phyloP scores from a whole-genome alignment of 2,888 invertebrate species.

The Nomada goodeniana region DNA sequence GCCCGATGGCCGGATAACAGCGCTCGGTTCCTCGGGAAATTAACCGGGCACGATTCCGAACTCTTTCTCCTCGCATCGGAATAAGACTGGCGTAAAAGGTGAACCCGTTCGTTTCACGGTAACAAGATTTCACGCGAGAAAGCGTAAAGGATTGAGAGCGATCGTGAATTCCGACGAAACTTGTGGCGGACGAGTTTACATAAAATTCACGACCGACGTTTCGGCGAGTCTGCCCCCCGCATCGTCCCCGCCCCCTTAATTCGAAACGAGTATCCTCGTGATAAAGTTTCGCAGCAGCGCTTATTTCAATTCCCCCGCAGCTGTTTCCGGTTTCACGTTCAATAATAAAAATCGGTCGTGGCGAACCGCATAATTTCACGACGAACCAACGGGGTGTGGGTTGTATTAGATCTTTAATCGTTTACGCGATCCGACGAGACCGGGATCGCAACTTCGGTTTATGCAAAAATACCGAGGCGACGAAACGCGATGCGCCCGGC shows the following conservation, averaged over 20 bases:
- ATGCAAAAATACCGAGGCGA: conserved; percentile 47
- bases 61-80: neutral
- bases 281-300: conserved; percentile 51
- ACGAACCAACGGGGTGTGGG: neutral
- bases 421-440: conserved; percentile 30
- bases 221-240: conserved; percentile 13
- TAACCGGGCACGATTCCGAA: neutral
- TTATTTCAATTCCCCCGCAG: neutral
- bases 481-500: conserved; percentile 40
- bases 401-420: conserved; percentile 55
- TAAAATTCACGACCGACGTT: conserved; percentile 35
- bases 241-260: neutral
- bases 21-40: neutral
- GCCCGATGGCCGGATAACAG: neutral
- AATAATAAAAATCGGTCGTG: conserved; percentile 14
- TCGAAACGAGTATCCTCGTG: conserved; percentile 15
- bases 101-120: neutral
- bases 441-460: conserved; percentile 28
- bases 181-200: conserved; percentile 28
- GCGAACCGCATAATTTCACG: conserved; percentile 15
- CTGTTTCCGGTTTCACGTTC: conserved; percentile 10
- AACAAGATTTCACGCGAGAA: neutral
- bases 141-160: conserved; percentile 19
- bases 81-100: neutral
- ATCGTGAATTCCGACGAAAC: conserved; percentile 6